These are phyloP conservation scores for Boleophthalmus pectinirostris DNA, from an alignment of 2,113 vertebrate species.

Conservation along the genomic window DNA sequence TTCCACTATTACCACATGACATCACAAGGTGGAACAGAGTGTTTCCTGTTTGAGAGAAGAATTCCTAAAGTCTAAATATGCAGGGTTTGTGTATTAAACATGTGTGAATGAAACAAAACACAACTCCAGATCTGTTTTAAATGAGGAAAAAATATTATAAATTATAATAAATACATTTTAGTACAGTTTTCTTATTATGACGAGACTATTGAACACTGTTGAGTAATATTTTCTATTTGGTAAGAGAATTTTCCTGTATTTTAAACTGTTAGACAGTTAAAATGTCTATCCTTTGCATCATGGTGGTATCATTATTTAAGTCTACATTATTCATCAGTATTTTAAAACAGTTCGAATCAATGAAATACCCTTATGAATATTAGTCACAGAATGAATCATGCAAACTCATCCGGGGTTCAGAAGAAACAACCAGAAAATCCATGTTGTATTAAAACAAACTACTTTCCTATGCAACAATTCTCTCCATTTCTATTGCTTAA, in stretches of 20 bases:
- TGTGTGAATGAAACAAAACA: no score
- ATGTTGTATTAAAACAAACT: not conserved
- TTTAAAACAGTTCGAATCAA: constrained; percentile 30
- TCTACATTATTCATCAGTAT: constrained; percentile 41
- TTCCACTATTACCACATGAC: no score
- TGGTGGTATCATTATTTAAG: not conserved
- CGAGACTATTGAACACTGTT: no score
- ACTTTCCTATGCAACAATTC: not conserved
- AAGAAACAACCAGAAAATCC: constrained; percentile 7
- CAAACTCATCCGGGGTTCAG: constrained; percentile 15
- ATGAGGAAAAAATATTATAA: no score
- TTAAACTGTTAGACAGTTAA: not conserved
- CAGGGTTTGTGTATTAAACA: no score
- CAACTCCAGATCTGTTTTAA: no score
- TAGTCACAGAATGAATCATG: constrained; percentile 52
- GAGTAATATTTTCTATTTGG: no score
- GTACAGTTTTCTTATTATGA: no score
- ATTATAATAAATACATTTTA: no score
- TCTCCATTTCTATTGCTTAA: not conserved
- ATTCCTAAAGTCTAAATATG: no score
- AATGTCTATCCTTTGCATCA: not conserved
- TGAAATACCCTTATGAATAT: constrained; percentile 45
- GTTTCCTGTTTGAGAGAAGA: no score
- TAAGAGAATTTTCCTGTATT: not conserved
- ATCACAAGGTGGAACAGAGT: no score